phyloP scores from a whole-genome alignment of 2,888 invertebrate species.

The Mystacides longicornis region DNA sequence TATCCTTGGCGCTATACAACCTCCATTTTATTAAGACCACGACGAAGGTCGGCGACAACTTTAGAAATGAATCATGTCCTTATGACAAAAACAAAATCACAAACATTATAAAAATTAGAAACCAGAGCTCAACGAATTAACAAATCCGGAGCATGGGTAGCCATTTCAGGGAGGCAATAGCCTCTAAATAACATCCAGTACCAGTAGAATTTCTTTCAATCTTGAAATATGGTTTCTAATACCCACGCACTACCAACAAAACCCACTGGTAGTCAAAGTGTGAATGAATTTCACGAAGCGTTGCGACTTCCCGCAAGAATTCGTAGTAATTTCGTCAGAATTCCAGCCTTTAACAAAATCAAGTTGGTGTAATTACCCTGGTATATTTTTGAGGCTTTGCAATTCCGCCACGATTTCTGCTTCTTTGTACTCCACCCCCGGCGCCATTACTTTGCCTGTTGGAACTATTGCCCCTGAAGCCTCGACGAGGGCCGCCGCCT shows the following conservation, averaged over 20 bases:
- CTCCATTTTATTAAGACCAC: too few relatives aligned
- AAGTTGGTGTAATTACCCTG: conserved; percentile 50
- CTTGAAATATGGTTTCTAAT: too few relatives aligned
- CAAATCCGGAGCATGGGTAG: background rate
- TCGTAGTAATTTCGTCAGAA: too few relatives aligned
- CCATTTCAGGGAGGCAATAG: background rate
- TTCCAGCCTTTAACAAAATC: too few relatives aligned
- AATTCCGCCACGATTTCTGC: conserved; percentile 65
- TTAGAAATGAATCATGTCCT: too few relatives aligned
- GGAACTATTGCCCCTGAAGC: conserved; percentile 40
- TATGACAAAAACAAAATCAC: background rate
- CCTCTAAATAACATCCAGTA: background rate
- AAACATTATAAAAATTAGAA: background rate
- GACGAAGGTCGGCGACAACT: too few relatives aligned
- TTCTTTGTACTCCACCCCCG: conserved; percentile 57
- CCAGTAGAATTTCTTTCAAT: too few relatives aligned
- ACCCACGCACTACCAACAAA: too few relatives aligned
- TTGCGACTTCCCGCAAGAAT: too few relatives aligned
- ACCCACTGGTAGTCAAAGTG: too few relatives aligned
- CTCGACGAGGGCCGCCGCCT: conserved; percentile 39
- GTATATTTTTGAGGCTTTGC: conserved; percentile 56
- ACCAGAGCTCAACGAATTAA: background rate
- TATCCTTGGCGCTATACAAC: too few relatives aligned
- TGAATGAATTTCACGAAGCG: too few relatives aligned
- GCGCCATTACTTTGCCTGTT: conserved; percentile 36